Base-by-base conservation (phyloP, 2,888 invertebrate species). In the Hylaea fasciaria region DNA sequence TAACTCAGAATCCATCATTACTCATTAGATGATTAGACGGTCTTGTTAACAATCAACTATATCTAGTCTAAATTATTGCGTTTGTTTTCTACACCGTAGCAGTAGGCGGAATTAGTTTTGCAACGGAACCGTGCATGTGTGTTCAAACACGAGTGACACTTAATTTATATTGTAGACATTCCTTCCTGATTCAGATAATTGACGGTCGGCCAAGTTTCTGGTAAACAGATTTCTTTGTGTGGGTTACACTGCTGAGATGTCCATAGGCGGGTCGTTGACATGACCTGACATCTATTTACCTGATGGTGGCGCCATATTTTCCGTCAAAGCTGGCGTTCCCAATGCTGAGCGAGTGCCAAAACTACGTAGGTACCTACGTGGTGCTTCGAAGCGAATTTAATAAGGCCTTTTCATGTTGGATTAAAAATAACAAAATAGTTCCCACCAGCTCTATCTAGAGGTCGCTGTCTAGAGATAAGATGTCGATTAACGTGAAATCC, bases 131-230 rank as follows among this genome's bases (percentile, higher is more conserved):
- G 40, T 61, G 17, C 17, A 55, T 41, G 41, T 40, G 47, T 39
- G 55, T 61, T 49, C 55, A 48, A 45, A 44, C 48, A 58, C 51
- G 61, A 57, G 55, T 64, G 69, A 71, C 67, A 66, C 62, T 65
- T 70, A 73, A 77, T 43, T n/a, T 81, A 22, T 22, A 22, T 3
- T 3, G 22, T n/a, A n/a, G 71, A 77, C 75, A 80, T 81, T 80
- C 78, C 73, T 78, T 72, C 72, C 74, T 76, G 76, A 75, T 80
- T 72, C 77, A 71, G 59, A 70, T 64, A 76, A 80, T 85, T 85
- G 86, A 84, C 74, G 72, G 70, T 68, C 64, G 62, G 83, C 85
- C 85, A 86, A 85, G 79, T 82, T 79, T 77, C 72, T 70, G 60
- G 69, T 69, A 73, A 75, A 77, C 76, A 77, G 63, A 61, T 62